These are phyloP conservation scores for Astyanax mexicanus DNA, from an alignment of 2,797 vertebrate genomes.

Conservation along the genomic window DNA sequence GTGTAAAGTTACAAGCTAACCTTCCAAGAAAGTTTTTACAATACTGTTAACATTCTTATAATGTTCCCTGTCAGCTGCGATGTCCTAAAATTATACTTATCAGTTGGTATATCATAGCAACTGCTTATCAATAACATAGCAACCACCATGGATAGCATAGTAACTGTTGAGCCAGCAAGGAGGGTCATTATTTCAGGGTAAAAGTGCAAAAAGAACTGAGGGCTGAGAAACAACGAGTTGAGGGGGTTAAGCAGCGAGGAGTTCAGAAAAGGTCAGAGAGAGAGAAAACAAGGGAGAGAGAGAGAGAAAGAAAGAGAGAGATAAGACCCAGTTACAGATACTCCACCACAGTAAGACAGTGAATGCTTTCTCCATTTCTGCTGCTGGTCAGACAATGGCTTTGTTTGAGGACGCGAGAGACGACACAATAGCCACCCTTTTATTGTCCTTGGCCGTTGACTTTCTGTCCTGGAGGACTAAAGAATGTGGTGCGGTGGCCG, in stretches of 20 bases:
- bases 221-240: too few relatives aligned
- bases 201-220: too few relatives aligned
- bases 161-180: too few relatives aligned
- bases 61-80: too few relatives aligned
- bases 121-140: too few relatives aligned
- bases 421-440: conserved; percentile 34
- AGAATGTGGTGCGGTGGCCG: conserved; percentile 30
- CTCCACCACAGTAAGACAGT: conserved; percentile 17
- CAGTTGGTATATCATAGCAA: too few relatives aligned
- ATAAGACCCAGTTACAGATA: conserved; percentile 17
- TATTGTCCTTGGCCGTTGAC: conserved; percentile 26
- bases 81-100: too few relatives aligned
- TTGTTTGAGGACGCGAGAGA: conserved; percentile 42
- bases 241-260: not conserved
- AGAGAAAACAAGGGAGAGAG: conserved; percentile 5
- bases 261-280: conserved; percentile 7
- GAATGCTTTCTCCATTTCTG: conserved; percentile 40
- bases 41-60: too few relatives aligned
- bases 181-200: too few relatives aligned
- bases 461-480: conserved; percentile 17
- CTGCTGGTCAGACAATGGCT: conserved; percentile 37
- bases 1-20: too few relatives aligned
- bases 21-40: too few relatives aligned
- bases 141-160: too few relatives aligned
- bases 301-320: conserved; percentile 8